A percentile compares a stretch with the other conserved stretches of the same genome.
phyloP scores from a whole-genome alignment of 2,888 invertebrate genomes.

The Kryphioiulus occultus region DNA sequence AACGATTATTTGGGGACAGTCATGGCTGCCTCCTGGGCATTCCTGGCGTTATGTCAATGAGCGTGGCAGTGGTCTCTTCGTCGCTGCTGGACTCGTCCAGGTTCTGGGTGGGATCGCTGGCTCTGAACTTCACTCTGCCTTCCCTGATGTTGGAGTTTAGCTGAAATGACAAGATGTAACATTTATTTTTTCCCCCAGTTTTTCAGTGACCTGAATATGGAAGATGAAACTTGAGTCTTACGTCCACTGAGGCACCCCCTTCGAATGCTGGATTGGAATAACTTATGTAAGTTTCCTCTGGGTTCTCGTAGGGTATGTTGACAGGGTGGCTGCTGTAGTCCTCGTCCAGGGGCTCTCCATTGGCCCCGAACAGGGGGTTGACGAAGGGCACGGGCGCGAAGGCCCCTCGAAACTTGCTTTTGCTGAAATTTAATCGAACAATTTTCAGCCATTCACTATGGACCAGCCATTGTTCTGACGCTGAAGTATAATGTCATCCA shows the following conservation, averaged over 20 bases:
- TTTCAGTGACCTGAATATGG: not conserved
- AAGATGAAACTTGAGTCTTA: not conserved
- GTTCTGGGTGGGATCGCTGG: not conserved
- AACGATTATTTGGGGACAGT: not conserved
- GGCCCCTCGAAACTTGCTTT: not conserved
- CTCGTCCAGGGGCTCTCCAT: constrained; percentile 40
- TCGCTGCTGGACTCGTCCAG: not conserved
- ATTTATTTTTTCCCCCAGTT: too few relatives aligned
- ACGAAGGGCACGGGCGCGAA: constrained; percentile 42
- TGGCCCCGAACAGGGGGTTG: constrained; percentile 2
- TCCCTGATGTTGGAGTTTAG: not conserved
- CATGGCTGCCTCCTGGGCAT: not conserved
- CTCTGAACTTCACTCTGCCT: not conserved
- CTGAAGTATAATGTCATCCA: too few relatives aligned
- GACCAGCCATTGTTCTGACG: too few relatives aligned
- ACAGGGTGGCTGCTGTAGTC: not conserved
- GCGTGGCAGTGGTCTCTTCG: not conserved
- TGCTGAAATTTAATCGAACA: not conserved
- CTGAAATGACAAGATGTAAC: not conserved
- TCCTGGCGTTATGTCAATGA: not conserved
- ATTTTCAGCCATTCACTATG: too few relatives aligned
- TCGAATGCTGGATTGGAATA: constrained; percentile 50
- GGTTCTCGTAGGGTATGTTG: not conserved
- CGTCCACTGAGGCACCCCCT: not conserved
- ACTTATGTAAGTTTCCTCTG: constrained; percentile 32